These are phyloP conservation scores for Agriotes lineatus DNA, from an alignment of 2,888 invertebrate genomes.

Conservation along the genomic window DNA sequence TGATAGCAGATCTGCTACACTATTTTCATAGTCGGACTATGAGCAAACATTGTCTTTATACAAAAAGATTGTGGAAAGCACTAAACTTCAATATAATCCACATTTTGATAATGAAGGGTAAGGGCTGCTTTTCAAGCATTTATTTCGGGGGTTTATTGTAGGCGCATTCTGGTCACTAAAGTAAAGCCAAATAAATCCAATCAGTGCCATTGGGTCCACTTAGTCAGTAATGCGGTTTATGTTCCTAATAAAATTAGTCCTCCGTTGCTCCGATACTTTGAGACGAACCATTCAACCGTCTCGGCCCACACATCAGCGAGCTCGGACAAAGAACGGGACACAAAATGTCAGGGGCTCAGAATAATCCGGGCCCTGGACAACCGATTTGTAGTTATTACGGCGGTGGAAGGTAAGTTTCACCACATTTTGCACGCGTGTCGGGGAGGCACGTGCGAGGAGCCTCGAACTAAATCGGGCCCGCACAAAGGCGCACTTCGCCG, in stretches of 20 bases:
- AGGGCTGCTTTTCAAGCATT: neutral
- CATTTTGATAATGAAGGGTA: no score
- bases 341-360: slow-evolving; percentile 31
- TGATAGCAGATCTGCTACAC: no score
- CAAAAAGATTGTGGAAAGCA: no score
- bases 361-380: slow-evolving; percentile 22
- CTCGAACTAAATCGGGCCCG: no score
- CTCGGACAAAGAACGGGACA: slow-evolving; percentile 35
- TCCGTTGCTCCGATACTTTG: slow-evolving; percentile 48
- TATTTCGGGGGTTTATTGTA: slow-evolving; percentile 11
- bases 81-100: no score
- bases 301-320: slow-evolving; percentile 30
- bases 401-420: no score
- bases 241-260: slow-evolving; percentile 52
- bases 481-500: no score
- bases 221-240: slow-evolving; percentile 51
- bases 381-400: slow-evolving; percentile 11
- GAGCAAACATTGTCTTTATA: no score
- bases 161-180: slow-evolving; percentile 16
- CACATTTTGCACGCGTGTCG: no score
- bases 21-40: no score
- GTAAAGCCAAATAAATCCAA: slow-evolving; percentile 34
- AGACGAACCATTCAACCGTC: slow-evolving; percentile 59
- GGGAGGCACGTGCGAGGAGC: no score
- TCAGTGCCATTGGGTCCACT: slow-evolving; percentile 30